Base-by-base conservation (phyloP, 2,888 invertebrate genomes). In the Troglohyphantes excavatus region DNA sequence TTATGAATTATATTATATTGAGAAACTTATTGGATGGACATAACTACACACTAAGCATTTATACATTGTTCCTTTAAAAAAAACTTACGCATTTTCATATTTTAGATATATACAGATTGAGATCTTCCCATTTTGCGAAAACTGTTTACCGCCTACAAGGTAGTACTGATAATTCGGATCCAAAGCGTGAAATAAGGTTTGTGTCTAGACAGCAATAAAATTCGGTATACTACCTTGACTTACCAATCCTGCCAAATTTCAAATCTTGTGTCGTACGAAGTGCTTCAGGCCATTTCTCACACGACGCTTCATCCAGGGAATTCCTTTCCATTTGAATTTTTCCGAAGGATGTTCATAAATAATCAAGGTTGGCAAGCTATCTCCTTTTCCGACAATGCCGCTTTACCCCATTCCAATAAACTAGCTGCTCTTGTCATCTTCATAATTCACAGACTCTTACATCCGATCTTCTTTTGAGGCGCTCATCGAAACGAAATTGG, bases 271-370 rank as follows among this genome's bases (percentile, higher is more conserved):
- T 76, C 65, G 65, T 65, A 72, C 29, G 67, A 67, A 84, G 67
- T 59, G 53, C 17, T 23, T 68, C n/a, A 9, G 46, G 33, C 43
- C 84, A 84, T 84, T 75, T 84, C 67, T 84, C 33, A 67, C 68
- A 39, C 5, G 13, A 17, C 19, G 17, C 61, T 63, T 68, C 53
- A 59, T 43, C 78, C 13, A 59, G 85, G 85, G 85, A 86, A 78
- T 78, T 86, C 43, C 76, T 86, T 78, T 78, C 85, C 33, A 78
- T 86, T 86, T 86, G 85, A 86, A 86, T 78, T 86, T 86, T 86
- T 86, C 76, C 61, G 33, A 61, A 21, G 68, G 78, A 78, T 86
- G 68, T 73, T 78, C 78, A 70, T 86, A 86, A 78, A 78, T 86
- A 86, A 86, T 86, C 76, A 86, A 70, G 68, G 76, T 19, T 86